Percentiles rank a stretch among this genome's conserved stretches.
Evolutionary conservation across 2,888 invertebrate species (phyloP).

Genomic region (Nephrotoma guestfalica): DNA sequence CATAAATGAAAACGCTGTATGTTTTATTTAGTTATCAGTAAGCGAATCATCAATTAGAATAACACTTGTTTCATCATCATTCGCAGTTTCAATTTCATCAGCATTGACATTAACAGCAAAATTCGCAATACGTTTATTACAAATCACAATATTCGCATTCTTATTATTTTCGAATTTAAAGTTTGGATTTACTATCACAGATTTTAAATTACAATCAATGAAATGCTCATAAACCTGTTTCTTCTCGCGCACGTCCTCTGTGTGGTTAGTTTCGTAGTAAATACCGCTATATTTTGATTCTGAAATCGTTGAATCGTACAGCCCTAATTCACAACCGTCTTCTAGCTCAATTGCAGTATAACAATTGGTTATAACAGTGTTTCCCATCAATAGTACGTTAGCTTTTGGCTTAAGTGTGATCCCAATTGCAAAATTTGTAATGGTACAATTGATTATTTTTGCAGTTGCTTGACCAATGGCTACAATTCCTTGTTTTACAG

Average conservation of each 20-base stretch:
- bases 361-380: slow-evolving; percentile 23
- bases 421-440: slow-evolving; percentile 38
- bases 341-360: slow-evolving; percentile 30
- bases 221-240: background rate
- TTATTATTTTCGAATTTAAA: slow-evolving; percentile 23
- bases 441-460: slow-evolving; percentile 33
- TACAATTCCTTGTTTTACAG: slow-evolving; percentile 37
- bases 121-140: slow-evolving; percentile 6
- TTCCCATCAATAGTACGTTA: slow-evolving; percentile 24
- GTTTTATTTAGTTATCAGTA: background rate
- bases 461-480: background rate
- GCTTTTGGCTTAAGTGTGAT: slow-evolving; percentile 33
- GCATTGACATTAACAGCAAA: background rate
- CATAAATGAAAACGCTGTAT: no score
- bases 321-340: slow-evolving; percentile 28
- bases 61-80: background rate
- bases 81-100: background rate
- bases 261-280: slow-evolving; percentile 29
- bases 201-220: background rate
- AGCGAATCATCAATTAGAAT: slow-evolving; percentile 8
- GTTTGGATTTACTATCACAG: slow-evolving; percentile 8
- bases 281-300: slow-evolving; percentile 37
- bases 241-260: background rate
- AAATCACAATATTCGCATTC: slow-evolving; percentile 19
- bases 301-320: slow-evolving; percentile 27